phyloP scores from a whole-genome alignment of 2,888 invertebrate genomes.

The Taenaris catops region DNA sequence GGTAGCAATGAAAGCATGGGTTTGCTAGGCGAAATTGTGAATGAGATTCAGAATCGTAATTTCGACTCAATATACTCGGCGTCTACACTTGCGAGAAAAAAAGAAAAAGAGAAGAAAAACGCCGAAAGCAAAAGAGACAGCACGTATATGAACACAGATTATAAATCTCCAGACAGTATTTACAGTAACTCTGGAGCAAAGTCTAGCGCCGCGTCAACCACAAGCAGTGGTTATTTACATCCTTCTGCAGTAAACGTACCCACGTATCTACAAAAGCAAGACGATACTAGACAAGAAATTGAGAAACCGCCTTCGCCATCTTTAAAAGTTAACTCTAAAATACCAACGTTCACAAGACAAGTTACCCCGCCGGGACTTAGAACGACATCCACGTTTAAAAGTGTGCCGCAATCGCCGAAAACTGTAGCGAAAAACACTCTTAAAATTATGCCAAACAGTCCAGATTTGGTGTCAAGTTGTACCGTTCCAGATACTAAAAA shows the following conservation, averaged over 20 bases:
- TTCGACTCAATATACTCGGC: slow-evolving; percentile 93
- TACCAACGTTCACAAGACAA: slow-evolving; percentile 66
- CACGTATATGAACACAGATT: slow-evolving; percentile 82
- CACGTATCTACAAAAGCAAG: slow-evolving; percentile 43
- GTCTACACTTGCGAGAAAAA: slow-evolving; percentile 83
- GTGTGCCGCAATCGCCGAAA: slow-evolving; percentile 62
- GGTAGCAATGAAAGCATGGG: slow-evolving; percentile 86
- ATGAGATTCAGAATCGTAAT: slow-evolving; percentile 92
- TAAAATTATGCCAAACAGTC: slow-evolving; percentile 78
- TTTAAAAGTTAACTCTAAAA: slow-evolving; percentile 66
- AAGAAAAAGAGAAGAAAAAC: slow-evolving; percentile 59
- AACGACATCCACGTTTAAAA: slow-evolving; percentile 60
- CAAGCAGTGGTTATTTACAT: slow-evolving; percentile 86
- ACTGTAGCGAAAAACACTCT: slow-evolving; percentile 45
- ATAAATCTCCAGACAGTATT: slow-evolving; percentile 81
- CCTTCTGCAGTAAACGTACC: slow-evolving; percentile 87
- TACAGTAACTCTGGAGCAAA: slow-evolving; percentile 82
- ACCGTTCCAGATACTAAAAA: slow-evolving; percentile 70
- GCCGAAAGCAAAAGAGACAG: slow-evolving; percentile 57
- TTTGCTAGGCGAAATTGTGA: slow-evolving; percentile 91
- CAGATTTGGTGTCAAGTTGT: slow-evolving; percentile 87
- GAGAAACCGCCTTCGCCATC: slow-evolving; percentile 63
- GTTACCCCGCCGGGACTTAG: slow-evolving; percentile 73
- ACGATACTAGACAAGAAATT: slow-evolving; percentile 33
- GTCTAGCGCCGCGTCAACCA: slow-evolving; percentile 77